Percentiles rank a stretch among this genome's conserved stretches.
Conservation (phyloP, 2,113 vertebrate species). For the Dipodomys ordii region DNA sequence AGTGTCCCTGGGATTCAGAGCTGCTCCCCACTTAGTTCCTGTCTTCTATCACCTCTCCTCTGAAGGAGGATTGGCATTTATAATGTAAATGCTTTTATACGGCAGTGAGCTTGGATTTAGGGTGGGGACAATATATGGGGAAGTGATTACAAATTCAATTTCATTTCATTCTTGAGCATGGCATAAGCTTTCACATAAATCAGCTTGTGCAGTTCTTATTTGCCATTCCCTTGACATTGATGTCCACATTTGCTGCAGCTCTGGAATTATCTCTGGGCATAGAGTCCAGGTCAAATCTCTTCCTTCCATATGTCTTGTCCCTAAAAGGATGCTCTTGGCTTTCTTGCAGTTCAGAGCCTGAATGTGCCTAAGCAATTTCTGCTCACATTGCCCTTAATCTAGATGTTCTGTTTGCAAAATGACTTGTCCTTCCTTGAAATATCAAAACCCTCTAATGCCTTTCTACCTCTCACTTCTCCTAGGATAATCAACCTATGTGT, state of each 20-base stretch:
- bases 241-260: neutral
- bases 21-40: neutral
- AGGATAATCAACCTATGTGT: neutral
- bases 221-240: constrained; percentile 8
- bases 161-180: constrained; percentile 49
- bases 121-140: neutral
- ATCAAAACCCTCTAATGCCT: constrained; percentile 41
- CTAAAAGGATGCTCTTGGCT: neutral
- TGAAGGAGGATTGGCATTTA: constrained; percentile 29
- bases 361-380: neutral
- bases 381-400: neutral
- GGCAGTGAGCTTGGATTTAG: constrained; percentile 33
- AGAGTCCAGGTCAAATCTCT: neutral
- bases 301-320: neutral
- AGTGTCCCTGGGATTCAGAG: constrained; percentile 17
- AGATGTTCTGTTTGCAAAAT: constrained; percentile 33
- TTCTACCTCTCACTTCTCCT: neutral
- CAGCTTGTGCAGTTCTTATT: constrained; percentile 22
- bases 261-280: neutral
- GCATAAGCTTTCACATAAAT: constrained; percentile 45
- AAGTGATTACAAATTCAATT: constrained; percentile 51
- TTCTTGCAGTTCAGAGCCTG: neutral
- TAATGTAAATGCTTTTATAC: constrained; percentile 49
- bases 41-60: neutral
- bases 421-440: neutral